These are phyloP conservation scores for Carterocephalus palaemon DNA, from an alignment of 2,888 invertebrate genomes.

Conservation along the genomic window DNA sequence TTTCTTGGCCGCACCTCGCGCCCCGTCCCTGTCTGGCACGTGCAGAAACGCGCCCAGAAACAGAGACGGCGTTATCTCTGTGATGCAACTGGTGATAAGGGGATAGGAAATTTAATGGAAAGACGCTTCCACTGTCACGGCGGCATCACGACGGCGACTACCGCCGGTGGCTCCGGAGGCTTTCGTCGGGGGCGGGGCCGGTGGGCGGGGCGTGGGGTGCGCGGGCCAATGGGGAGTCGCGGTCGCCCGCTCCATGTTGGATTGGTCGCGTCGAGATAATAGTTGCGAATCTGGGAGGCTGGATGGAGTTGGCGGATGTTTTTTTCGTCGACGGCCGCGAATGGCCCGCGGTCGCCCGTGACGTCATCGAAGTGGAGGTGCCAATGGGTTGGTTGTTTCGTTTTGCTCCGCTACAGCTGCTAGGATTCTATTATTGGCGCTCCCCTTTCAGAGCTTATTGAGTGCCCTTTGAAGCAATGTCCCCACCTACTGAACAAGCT, in stretches of 20 bases:
- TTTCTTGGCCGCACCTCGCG: slow-evolving; percentile 65
- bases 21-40: slow-evolving; percentile 54
- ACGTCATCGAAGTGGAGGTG: slow-evolving; percentile 70
- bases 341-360: slow-evolving; percentile 57
- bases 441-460: slow-evolving; percentile 8
- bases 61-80: slow-evolving; percentile 51
- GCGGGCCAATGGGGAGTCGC: slow-evolving; percentile 48
- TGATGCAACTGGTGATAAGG: slow-evolving; percentile 53
- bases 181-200: slow-evolving; percentile 59
- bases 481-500: too few relatives aligned
- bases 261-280: slow-evolving; percentile 70
- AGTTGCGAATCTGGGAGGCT: slow-evolving; percentile 76
- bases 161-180: slow-evolving; percentile 54
- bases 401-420: slow-evolving; percentile 38
- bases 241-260: slow-evolving; percentile 43
- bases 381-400: slow-evolving; percentile 46
- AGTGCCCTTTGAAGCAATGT: slow-evolving; percentile 9
- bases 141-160: slow-evolving; percentile 45
- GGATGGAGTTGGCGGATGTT: slow-evolving; percentile 55
- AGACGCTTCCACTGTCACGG: slow-evolving; percentile 41
- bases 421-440: slow-evolving; percentile 22
- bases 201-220: slow-evolving; percentile 66
- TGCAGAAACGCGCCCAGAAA: slow-evolving; percentile 33
- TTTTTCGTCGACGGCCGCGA: slow-evolving; percentile 50
- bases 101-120: slow-evolving; percentile 47